Evolutionary conservation across 2,113 vertebrate species (phyloP).

Genomic region (Psammodynastes pulverulentus): DNA sequence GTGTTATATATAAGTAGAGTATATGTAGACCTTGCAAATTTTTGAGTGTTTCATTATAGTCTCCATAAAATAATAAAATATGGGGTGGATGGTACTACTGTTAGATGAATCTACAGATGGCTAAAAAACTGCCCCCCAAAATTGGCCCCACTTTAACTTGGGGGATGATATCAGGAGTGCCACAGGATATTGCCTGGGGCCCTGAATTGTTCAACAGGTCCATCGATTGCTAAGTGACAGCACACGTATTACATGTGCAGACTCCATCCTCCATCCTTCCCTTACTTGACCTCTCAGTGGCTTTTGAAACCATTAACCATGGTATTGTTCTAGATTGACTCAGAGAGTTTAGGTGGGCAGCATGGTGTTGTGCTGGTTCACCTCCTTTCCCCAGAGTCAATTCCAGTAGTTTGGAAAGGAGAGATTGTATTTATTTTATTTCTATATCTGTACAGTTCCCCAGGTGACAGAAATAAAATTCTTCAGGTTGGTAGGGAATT

Average conservation of each 20-base stretch:
- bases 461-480: not conserved
- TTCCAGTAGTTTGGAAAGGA: not conserved
- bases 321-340: not conserved
- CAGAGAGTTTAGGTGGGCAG: not conserved
- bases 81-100: not conserved
- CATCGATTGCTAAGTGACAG: not conserved
- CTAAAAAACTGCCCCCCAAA: not conserved
- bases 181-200: not conserved
- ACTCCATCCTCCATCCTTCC: not conserved
- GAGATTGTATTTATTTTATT: not conserved
- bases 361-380: not conserved
- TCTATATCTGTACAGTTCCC: not conserved
- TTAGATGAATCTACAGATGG: not conserved
- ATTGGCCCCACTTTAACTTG: not conserved
- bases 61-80: not conserved
- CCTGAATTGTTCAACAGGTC: not conserved
- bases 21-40: not conserved
- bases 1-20: not conserved
- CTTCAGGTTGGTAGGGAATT: not conserved
- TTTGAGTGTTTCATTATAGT: not conserved
- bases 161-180: not conserved
- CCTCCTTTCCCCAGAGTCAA: not conserved
- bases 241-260: not conserved
- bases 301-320: not conserved
- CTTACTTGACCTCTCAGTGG: not conserved